Conservation (phyloP, 2,888 invertebrate species). For the Clusia tigrina region DNA sequence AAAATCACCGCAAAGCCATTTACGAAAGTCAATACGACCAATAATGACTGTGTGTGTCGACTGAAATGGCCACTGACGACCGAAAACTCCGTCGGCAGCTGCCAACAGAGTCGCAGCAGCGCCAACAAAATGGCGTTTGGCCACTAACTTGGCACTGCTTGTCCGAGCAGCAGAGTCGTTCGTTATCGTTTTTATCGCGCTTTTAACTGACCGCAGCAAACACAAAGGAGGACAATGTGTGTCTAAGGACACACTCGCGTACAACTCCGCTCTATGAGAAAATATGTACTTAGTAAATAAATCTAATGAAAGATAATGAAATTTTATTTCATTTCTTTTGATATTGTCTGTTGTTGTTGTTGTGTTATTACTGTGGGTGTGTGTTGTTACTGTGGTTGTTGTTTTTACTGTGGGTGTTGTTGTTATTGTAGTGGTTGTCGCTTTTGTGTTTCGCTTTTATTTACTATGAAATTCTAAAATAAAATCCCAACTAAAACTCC, state of each 20-base stretch:
- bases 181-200: neutral
- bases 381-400: neutral
- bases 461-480: constrained; percentile 6
- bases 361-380: neutral
- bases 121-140: neutral
- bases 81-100: too few relatives aligned
- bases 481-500: neutral
- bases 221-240: constrained; percentile 1
- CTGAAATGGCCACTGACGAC: neutral
- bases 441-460: constrained; percentile 1
- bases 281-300: constrained; percentile 40
- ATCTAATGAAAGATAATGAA: constrained; percentile 57
- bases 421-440: neutral
- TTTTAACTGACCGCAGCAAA: neutral
- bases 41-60: neutral
- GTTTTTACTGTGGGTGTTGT: neutral
- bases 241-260: neutral
- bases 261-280: neutral
- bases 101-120: neutral
- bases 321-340: constrained; percentile 51
- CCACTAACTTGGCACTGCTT: neutral
- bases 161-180: too few relatives aligned
- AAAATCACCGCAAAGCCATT: neutral
- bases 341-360: constrained; percentile 23
- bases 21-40: neutral